Evolutionary conservation across 2,888 invertebrate genomes (phyloP).

Genomic region (Trisateles emortualis): DNA sequence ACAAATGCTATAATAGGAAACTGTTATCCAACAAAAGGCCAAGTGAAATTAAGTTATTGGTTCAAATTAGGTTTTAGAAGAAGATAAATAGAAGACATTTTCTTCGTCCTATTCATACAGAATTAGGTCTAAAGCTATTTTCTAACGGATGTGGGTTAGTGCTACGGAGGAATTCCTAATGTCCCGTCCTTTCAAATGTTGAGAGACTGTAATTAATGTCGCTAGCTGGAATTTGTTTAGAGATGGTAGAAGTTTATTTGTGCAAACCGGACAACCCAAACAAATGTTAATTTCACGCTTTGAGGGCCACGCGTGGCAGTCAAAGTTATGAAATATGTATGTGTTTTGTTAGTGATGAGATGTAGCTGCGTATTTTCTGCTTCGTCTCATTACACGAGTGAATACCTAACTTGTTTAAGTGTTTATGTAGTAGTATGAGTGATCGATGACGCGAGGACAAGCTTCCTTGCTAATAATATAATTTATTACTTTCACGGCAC

Average conservation of each 20-base stretch:
- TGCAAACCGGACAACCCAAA: constrained; percentile 33
- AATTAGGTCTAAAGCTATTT: constrained; percentile 12
- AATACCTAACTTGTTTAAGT: constrained; percentile 18
- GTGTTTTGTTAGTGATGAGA: constrained; percentile 27
- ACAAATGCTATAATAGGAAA: constrained; percentile 49
- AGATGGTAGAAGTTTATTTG: constrained; percentile 31
- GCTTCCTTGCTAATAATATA: background rate
- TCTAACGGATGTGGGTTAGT: constrained; percentile 12
- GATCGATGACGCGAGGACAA: background rate
- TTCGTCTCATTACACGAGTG: constrained; percentile 9
- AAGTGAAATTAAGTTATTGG: constrained; percentile 48
- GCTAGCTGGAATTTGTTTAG: constrained; percentile 27
- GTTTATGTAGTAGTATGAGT: constrained; percentile 5
- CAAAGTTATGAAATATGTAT: constrained; percentile 35
- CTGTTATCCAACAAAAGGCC: constrained; percentile 47
- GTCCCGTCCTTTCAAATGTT: constrained; percentile 22
- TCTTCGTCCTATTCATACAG: constrained; percentile 20
- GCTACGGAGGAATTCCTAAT: constrained; percentile 24
- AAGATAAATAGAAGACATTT: constrained; percentile 42
- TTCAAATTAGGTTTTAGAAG: constrained; percentile 42
- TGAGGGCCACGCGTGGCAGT: constrained; percentile 25
- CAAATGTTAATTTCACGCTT: constrained; percentile 49
- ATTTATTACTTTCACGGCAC: constrained; percentile 1
- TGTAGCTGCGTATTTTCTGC: background rate
- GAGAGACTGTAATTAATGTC: constrained; percentile 35